Percentiles rank a stretch among this genome's conserved stretches.
Conservation (phyloP, 2,888 invertebrate species). For the Epistrophe grossulariae region DNA sequence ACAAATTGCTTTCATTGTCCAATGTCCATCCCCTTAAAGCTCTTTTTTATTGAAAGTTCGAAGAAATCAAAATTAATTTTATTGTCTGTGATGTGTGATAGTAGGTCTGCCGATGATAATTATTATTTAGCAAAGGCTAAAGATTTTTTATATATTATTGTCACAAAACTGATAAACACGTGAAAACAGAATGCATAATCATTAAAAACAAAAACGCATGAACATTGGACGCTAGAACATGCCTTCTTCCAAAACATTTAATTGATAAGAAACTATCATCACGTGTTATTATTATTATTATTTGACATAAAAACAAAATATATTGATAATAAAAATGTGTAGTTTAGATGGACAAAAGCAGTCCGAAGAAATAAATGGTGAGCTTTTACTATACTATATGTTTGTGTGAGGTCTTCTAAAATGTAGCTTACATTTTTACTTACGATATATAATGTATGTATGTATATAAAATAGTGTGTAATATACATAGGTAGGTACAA, state of each 20-base stretch:
- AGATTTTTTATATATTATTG: too few species aligned
- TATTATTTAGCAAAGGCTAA: too few species aligned
- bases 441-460: too few species aligned
- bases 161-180: constrained; percentile 3
- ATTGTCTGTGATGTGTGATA: neutral
- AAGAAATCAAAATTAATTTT: neutral
- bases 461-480: too few species aligned
- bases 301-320: constrained; percentile 23
- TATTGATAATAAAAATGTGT: neutral
- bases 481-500: too few species aligned
- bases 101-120: neutral
- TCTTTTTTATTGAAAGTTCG: neutral
- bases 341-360: too few species aligned
- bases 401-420: too few species aligned
- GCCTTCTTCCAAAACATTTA: neutral
- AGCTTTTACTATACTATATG: neutral
- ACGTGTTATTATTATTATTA: constrained; percentile 6
- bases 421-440: too few species aligned
- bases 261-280: constrained; percentile 13
- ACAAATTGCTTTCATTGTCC: too few species aligned
- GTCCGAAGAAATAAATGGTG: neutral
- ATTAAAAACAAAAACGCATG: neutral
- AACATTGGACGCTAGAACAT: constrained; percentile 18
- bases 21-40: neutral
- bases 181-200: constrained; percentile 22